These are phyloP conservation scores for Meliscaeva auricollis DNA, from an alignment of 2,888 invertebrate species.

Conservation along the genomic window DNA sequence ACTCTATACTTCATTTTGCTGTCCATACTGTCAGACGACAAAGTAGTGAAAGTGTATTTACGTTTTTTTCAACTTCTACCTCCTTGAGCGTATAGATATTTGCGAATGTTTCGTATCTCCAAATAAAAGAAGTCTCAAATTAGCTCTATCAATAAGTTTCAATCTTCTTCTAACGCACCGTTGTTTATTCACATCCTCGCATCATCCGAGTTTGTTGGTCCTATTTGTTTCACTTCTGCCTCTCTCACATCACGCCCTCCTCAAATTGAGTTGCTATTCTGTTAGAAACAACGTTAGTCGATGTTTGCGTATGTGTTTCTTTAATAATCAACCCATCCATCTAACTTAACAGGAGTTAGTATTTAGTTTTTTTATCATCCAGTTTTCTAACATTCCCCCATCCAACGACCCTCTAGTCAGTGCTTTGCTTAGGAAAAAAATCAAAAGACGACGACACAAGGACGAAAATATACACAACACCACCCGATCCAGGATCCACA, in stretches of 20 bases:
- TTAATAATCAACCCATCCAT: constrained; percentile 74
- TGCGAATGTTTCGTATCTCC: no score
- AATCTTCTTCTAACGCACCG: constrained; percentile 59
- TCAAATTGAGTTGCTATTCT: no score
- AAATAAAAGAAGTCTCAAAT: constrained; percentile 28
- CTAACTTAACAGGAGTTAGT: constrained; percentile 73
- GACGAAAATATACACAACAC: constrained; percentile 26
- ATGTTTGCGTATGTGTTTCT: constrained; percentile 53
- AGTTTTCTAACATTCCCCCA: constrained; percentile 13
- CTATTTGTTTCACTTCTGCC: no score
- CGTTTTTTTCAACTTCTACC: no score
- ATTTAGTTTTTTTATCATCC: constrained; percentile 46
- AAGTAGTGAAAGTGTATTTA: no score
- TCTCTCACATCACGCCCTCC: no score
- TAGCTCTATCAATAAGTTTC: constrained; percentile 60
- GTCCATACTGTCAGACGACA: no score
- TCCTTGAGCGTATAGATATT: no score
- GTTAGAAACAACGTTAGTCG: no score
- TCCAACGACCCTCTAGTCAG: background rate
- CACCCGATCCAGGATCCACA: no score
- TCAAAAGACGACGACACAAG: constrained; percentile 22
- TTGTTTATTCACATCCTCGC: constrained; percentile 16
- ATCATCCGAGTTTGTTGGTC: constrained; percentile 33
- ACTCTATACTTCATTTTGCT: no score
- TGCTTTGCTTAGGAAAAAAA: constrained; percentile 12